Percentiles rank a stretch among this genome's conserved stretches.
phyloP scores from a whole-genome alignment of 2,888 invertebrate genomes.

The Apodemia mormo region DNA sequence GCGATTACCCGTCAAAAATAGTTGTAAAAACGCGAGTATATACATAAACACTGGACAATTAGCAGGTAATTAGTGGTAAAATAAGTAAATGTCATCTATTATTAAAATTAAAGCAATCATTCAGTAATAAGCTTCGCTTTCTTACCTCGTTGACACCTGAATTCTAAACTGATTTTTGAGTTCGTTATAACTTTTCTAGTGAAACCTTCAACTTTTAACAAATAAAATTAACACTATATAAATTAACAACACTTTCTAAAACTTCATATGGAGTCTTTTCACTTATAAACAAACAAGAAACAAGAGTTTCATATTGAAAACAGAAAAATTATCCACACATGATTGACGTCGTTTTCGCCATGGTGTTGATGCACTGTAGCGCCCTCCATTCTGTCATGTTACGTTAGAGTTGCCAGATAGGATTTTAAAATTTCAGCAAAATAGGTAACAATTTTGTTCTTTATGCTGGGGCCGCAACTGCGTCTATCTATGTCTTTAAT shows the following conservation, averaged over 20 bases:
- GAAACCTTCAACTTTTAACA: constrained; percentile 67
- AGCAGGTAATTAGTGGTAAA: neutral
- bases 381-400: constrained; percentile 47
- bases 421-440: neutral
- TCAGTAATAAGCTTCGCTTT: constrained; percentile 66
- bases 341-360: constrained; percentile 74
- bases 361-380: constrained; percentile 64
- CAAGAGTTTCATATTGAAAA: constrained; percentile 71
- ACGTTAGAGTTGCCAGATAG: constrained; percentile 13
- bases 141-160: constrained; percentile 82
- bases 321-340: constrained; percentile 71
- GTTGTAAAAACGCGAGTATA: neutral
- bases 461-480: neutral
- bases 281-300: constrained; percentile 68
- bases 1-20: constrained; percentile 56
- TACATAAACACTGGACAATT: neutral
- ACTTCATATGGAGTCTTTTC: constrained; percentile 61
- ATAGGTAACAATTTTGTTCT: neutral
- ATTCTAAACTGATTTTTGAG: constrained; percentile 74
- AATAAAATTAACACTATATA: constrained; percentile 54
- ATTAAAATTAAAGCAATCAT: constrained; percentile 65
- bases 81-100: neutral
- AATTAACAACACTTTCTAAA: constrained; percentile 55
- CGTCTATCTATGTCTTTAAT: no score
- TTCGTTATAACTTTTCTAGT: constrained; percentile 77